phyloP scores from a whole-genome alignment of 2,888 invertebrate genomes.

The Noctua pronuba region DNA sequence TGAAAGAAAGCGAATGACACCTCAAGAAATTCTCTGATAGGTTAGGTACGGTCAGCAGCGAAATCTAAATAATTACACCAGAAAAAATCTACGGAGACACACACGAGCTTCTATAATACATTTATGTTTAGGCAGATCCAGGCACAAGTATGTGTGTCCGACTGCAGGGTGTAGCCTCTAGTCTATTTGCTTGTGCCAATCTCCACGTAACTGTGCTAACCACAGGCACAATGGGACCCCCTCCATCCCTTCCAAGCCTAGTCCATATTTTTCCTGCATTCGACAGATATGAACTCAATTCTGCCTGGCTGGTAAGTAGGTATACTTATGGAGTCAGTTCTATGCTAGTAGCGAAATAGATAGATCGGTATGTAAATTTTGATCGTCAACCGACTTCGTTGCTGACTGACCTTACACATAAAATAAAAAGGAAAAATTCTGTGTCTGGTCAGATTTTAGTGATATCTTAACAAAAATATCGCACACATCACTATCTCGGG shows the following conservation, averaged over 20 bases:
- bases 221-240: background rate
- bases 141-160: too few relatives aligned
- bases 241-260: too few relatives aligned
- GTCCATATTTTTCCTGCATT: background rate
- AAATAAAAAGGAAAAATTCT: background rate
- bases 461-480: background rate
- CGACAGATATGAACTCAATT: background rate
- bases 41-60: background rate
- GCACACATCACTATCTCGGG: too few relatives aligned
- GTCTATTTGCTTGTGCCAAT: background rate
- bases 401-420: background rate
- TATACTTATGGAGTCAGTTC: background rate
- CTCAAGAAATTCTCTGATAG: background rate
- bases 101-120: background rate
- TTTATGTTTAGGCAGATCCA: background rate
- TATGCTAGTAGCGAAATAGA: background rate
- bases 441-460: constrained; percentile 2
- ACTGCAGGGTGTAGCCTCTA: background rate
- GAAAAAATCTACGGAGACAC: too few relatives aligned
- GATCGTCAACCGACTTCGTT: background rate
- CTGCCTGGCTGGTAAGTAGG: too few relatives aligned
- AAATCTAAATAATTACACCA: background rate
- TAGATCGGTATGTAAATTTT: background rate
- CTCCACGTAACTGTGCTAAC: background rate
- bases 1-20: background rate